A percentile compares a stretch with the other conserved stretches of the same genome.
Evolutionary conservation across 2,113 vertebrate species (phyloP).

Genomic region (Hemiprocne comata): DNA sequence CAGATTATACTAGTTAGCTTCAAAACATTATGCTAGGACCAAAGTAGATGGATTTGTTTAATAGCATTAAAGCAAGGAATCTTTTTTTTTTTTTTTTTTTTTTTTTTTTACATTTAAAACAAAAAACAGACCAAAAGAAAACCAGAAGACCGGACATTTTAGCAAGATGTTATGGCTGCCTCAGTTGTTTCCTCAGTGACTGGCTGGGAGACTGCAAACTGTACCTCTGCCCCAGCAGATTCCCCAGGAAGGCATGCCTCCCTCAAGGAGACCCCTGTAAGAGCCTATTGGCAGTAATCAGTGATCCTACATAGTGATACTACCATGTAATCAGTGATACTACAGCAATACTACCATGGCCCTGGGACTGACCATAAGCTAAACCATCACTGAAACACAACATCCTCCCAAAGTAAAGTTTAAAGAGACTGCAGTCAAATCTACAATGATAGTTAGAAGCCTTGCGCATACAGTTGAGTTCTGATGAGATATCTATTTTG

Average conservation of each 20-base stretch:
- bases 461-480: background rate
- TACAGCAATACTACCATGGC: background rate
- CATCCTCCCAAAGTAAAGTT: background rate
- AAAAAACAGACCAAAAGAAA: background rate
- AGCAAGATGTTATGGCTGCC: background rate
- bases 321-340: background rate
- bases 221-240: accelerated
- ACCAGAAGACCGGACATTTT: background rate
- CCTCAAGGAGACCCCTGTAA: background rate
- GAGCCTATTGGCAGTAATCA: background rate
- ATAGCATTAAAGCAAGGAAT: background rate
- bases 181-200: background rate
- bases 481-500: background rate
- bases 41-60: background rate
- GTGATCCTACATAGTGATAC: background rate
- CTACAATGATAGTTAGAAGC: background rate
- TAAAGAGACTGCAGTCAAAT: background rate
- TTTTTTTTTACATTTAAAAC: no score
- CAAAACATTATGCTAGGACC: background rate
- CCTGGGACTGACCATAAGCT: background rate
- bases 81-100: background rate
- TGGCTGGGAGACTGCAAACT: background rate
- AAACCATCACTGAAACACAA: background rate
- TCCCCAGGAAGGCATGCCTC: background rate
- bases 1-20: background rate